Conservation (phyloP, 30 jellyfish, hydroid and myxozoan genomes). For the Rhopilema esculentum region DNA sequence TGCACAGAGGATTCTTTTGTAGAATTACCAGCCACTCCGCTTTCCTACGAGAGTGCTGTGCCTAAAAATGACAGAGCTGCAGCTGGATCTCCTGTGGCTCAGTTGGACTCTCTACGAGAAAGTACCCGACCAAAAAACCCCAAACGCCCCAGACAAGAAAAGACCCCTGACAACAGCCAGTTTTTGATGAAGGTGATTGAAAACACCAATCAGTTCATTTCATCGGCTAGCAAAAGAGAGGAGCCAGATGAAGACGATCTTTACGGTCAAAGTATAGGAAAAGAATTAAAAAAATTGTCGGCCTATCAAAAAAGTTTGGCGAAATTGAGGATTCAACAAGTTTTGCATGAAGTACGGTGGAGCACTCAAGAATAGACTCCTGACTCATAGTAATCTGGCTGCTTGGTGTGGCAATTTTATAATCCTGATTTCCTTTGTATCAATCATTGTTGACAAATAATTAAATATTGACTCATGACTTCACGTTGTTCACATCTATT, state of each 20-base stretch:
- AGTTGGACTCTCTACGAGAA: neutral
- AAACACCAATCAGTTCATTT: conserved; percentile 9
- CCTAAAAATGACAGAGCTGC: neutral
- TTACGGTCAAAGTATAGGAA: conserved; percentile 42
- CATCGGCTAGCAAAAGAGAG: conserved; percentile 9
- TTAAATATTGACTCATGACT: neutral
- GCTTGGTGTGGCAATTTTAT: neutral
- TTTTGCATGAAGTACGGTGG: conserved; percentile 18
- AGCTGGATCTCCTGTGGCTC: conserved; percentile 7
- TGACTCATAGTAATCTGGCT: neutral
- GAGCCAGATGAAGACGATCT: conserved; percentile 45
- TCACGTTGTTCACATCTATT: neutral
- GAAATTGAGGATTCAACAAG: conserved; percentile 20
- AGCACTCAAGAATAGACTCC: neutral
- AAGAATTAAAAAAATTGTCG: conserved; percentile 14
- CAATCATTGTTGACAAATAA: neutral
- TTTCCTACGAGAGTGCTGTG: neutral
- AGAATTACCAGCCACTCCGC: conserved; percentile 2
- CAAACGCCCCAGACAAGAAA: conserved; percentile 18
- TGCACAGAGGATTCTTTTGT: neutral
- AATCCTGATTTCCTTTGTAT: neutral
- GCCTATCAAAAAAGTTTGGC: conserved; percentile 38
- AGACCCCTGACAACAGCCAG: too few relatives aligned
- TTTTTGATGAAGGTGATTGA: conserved; percentile 8
- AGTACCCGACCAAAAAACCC: conserved; percentile 4